Percentiles rank a stretch among this genome's conserved stretches.
phyloP scores from a whole-genome alignment of 2,797 vertebrate genomes.

The Micropoecilia bifurca region DNA sequence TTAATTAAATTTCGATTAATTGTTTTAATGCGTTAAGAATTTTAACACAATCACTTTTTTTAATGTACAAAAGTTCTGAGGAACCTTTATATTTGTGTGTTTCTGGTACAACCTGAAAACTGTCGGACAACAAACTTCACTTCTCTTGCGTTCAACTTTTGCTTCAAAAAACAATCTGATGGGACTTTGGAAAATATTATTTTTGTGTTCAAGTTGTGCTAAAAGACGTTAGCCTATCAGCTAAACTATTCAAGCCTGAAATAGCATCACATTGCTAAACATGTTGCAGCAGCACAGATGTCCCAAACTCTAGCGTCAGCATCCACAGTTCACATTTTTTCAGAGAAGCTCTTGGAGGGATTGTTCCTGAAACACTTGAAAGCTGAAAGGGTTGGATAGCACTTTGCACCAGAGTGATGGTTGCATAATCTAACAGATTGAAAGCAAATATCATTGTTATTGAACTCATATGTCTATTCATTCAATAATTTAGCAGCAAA shows the following conservation, averaged over 20 bases:
- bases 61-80: background rate
- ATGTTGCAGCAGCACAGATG: background rate
- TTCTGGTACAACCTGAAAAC: background rate
- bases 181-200: background rate
- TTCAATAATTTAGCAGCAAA: too few relatives aligned
- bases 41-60: background rate
- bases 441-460: too few relatives aligned
- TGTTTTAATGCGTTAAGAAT: background rate
- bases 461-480: too few relatives aligned
- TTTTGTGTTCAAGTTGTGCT: background rate
- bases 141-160: background rate
- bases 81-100: background rate
- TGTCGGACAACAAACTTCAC: background rate
- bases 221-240: background rate
- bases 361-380: too few relatives aligned
- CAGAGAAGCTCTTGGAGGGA: too few relatives aligned
- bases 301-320: background rate
- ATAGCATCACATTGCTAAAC: background rate
- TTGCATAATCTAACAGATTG: too few relatives aligned
- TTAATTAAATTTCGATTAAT: background rate
- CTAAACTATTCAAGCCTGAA: background rate
- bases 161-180: background rate
- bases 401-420: too few relatives aligned
- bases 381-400: too few relatives aligned
- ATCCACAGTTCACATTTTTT: background rate